phyloP scores from a whole-genome alignment of 1,140 invertebrate genomes.

The Hypothenemus hampei region DNA sequence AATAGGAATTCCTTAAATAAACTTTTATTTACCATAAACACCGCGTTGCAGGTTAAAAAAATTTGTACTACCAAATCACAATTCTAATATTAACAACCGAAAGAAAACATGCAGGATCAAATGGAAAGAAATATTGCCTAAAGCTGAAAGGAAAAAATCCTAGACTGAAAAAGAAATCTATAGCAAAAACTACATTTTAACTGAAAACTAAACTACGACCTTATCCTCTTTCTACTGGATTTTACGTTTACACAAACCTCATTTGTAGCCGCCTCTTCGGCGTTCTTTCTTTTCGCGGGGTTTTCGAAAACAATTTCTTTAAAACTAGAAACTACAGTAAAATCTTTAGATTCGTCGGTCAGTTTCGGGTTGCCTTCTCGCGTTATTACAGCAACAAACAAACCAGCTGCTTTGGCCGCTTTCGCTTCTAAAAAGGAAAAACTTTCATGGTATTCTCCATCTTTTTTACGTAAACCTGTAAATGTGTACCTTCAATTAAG shows the following conservation, averaged over 20 bases:
- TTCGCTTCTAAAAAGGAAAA: conserved; percentile 57
- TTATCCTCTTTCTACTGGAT: conserved; percentile 8
- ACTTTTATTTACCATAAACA: too few relatives aligned
- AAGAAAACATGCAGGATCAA: too few relatives aligned
- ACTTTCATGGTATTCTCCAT: too few relatives aligned
- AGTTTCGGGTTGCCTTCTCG: conserved; percentile 73
- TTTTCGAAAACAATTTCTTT: conserved; percentile 42
- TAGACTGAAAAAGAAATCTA: too few relatives aligned
- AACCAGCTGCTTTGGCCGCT: conserved; percentile 70
- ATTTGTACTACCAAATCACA: conserved; percentile 17
- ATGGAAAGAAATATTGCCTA: too few relatives aligned
- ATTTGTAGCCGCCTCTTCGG: conserved; percentile 29
- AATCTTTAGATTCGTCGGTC: conserved; percentile 54
- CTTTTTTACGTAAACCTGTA: too few relatives aligned
- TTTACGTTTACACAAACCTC: conserved; percentile 33
- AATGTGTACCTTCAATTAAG: conserved; percentile 60
- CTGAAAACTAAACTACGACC: conserved; percentile 6
- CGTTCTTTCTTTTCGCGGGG: conserved; percentile 37
- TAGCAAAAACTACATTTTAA: too few relatives aligned
- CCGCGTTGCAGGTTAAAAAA: too few relatives aligned
- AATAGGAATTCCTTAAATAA: too few relatives aligned
- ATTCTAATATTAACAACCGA: too few relatives aligned
- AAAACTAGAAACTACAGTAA: conserved; percentile 56
- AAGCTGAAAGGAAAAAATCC: too few relatives aligned
- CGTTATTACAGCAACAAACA: conserved; percentile 61